phyloP scores from a whole-genome alignment of 1,140 invertebrate species.

The Linepithema humile region DNA sequence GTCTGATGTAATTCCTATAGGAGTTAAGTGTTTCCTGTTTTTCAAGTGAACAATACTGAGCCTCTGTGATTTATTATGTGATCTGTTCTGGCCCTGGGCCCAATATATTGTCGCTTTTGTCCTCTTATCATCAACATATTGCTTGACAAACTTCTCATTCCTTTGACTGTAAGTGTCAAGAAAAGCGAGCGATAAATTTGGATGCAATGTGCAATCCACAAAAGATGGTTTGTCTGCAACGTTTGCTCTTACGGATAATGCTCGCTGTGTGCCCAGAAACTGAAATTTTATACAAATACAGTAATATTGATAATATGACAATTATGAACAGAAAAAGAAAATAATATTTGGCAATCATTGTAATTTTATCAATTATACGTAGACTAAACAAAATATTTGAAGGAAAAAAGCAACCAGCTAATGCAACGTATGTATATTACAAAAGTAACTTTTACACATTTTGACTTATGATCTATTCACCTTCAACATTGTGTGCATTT shows the following conservation, averaged over 20 bases:
- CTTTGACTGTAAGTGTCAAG: not conserved
- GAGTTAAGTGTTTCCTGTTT: not conserved
- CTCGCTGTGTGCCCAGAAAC: slow-evolving; percentile 54
- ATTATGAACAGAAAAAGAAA: not conserved
- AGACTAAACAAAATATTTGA: no score
- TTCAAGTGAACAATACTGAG: not conserved
- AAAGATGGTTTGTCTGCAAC: not conserved
- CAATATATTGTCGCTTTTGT: not conserved
- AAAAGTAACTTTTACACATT: no score
- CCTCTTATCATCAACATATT: not conserved
- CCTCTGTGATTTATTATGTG: not conserved
- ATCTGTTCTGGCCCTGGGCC: not conserved
- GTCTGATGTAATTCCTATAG: not conserved
- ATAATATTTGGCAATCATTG: not conserved
- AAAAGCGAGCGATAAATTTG: slow-evolving; percentile 9
- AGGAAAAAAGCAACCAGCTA: not conserved
- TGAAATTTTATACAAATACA: slow-evolving; percentile 51
- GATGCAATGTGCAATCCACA: not conserved
- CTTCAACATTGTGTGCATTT: no score
- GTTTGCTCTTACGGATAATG: not conserved
- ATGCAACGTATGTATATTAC: no score
- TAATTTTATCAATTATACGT: not conserved
- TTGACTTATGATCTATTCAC: not conserved
- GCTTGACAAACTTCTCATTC: not conserved
- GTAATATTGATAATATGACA: not conserved